These are phyloP conservation scores for Clarias pachynema DNA, from an alignment of 2,797 vertebrate species.

Conservation along the genomic window DNA sequence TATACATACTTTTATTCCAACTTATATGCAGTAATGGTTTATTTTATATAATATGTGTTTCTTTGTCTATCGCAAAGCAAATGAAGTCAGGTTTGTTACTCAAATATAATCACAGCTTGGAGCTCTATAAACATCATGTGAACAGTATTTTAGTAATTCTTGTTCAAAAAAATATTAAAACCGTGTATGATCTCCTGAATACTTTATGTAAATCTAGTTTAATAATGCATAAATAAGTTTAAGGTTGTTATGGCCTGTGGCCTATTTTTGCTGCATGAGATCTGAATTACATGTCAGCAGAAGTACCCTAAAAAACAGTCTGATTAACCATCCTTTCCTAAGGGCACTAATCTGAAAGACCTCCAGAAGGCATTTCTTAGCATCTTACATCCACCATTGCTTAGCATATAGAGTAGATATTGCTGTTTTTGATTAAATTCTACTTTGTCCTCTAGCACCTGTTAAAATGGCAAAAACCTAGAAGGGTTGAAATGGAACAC, in stretches of 20 bases:
- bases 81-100: not conserved
- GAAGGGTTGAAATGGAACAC: constrained; percentile 32
- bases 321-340: constrained; percentile 55
- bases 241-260: constrained; percentile 67
- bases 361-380: constrained; percentile 20
- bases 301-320: constrained; percentile 54
- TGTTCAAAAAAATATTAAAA: constrained; percentile 83
- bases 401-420: constrained; percentile 49
- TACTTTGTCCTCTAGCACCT: constrained; percentile 39
- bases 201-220: constrained; percentile 79
- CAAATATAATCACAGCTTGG: constrained; percentile 73
- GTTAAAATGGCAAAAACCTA: constrained; percentile 38
- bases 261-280: constrained; percentile 59
- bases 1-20: not conserved
- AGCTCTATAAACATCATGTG: constrained; percentile 73
- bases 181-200: constrained; percentile 78
- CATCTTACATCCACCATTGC: constrained; percentile 33
- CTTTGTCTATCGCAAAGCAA: not conserved
- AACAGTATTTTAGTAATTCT: constrained; percentile 70
- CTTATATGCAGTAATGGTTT: not conserved
- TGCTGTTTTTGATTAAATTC: constrained; percentile 40
- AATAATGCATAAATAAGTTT: constrained; percentile 79
- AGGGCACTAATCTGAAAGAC: constrained; percentile 38
- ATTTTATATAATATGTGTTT: not conserved
- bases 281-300: constrained; percentile 62